These are phyloP conservation scores for Astreopora myriophthalma DNA, from an alignment of 64 coral and sea anemone species.

Conservation along the genomic window DNA sequence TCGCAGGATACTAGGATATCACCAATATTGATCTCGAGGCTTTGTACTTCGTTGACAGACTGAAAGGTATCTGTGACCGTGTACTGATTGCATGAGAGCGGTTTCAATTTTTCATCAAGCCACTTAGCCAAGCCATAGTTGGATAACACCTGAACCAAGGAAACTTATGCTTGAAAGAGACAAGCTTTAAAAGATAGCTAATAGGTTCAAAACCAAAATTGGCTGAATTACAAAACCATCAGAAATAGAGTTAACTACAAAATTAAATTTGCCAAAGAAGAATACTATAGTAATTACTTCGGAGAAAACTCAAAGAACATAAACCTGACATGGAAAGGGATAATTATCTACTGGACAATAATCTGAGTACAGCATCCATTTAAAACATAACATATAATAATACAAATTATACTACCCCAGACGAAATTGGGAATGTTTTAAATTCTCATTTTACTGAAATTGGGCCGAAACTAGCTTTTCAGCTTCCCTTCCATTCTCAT, in stretches of 20 bases:
- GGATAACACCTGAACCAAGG: not conserved
- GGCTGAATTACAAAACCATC: constrained; percentile 1
- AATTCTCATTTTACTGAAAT: constrained; percentile 38
- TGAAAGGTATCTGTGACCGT: too few relatives aligned
- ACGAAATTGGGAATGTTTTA: not conserved
- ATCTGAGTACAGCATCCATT: not conserved
- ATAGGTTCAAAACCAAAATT: not conserved
- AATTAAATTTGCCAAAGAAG: constrained; percentile 32
- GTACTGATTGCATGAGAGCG: too few relatives aligned
- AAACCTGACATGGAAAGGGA: not conserved
- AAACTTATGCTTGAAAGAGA: constrained; percentile 1
- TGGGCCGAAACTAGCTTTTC: constrained; percentile 2
- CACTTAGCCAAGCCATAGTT: too few relatives aligned
- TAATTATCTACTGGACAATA: constrained; percentile 9
- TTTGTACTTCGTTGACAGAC: too few relatives aligned
- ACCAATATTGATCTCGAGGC: too few relatives aligned
- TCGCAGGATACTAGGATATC: too few relatives aligned
- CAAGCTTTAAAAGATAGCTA: not conserved
- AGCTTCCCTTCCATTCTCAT: not conserved
- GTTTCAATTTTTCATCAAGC: too few relatives aligned
- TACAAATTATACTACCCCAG: not conserved
- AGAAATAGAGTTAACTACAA: constrained; percentile 15
- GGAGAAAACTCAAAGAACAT: not conserved
- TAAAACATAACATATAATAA: not conserved
- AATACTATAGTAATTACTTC: constrained; percentile 22